Evolutionary conservation across 2,888 invertebrate species (phyloP).

Genomic region (Ashinkailepas kermadecensis): DNA sequence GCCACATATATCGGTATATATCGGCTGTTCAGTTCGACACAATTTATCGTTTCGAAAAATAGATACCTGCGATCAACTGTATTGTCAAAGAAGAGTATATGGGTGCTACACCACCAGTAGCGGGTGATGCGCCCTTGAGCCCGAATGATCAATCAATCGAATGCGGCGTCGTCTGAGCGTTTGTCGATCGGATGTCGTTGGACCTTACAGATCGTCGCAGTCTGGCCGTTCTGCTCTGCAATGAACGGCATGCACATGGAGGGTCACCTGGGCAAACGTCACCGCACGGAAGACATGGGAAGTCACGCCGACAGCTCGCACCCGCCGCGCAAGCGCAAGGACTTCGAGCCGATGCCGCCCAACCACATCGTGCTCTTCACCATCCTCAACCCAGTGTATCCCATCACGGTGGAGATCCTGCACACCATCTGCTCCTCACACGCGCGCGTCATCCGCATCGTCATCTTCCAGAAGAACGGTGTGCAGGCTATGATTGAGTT

Average conservation of each 20-base stretch:
- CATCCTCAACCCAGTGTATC: conserved; percentile 96
- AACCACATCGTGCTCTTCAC: conserved; percentile 97
- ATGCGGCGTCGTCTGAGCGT: neutral
- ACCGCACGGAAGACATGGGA: conserved; percentile 9
- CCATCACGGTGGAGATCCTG: conserved; percentile 97
- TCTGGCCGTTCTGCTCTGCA: neutral
- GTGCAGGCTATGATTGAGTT: conserved; percentile 96
- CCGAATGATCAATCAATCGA: no score
- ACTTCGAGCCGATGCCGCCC: conserved; percentile 66
- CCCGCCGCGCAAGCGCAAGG: conserved; percentile 22
- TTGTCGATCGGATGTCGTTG: neutral
- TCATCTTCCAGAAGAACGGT: conserved; percentile 97
- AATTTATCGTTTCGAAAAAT: no score
- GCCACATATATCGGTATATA: no score
- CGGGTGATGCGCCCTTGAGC: no score
- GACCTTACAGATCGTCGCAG: neutral
- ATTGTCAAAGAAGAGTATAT: no score
- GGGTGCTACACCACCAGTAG: no score
- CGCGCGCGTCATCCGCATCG: conserved; percentile 93
- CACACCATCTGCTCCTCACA: conserved; percentile 93
- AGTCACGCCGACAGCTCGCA: neutral
- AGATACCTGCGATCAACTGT: no score
- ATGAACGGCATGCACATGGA: conserved; percentile 23
- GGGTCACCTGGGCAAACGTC: conserved; percentile 11
- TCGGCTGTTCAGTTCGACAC: no score